Base-by-base conservation (phyloP, 1,140 invertebrate genomes). In the Tetragnatha versicolor region DNA sequence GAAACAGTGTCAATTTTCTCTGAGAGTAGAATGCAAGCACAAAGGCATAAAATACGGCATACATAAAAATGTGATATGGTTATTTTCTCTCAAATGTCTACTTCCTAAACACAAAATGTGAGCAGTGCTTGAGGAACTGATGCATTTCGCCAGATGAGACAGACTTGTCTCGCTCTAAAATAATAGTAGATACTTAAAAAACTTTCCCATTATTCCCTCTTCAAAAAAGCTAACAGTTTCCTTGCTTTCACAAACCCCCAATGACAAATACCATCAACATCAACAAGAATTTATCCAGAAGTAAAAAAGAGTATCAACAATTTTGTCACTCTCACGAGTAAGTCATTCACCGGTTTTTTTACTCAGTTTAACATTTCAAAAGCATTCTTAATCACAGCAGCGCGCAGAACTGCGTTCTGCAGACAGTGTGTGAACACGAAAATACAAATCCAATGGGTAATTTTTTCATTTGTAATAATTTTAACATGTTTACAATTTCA, bases 101-200 rank as follows among this genome's bases (percentile, higher is more conserved):
- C 33, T 51, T 35, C 20, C 42, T 53, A 65, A 76, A 76, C 73
- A 76, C 45, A 76, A 65, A 47, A 58, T 22, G 55, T 65, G 73
- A 76, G 73, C 73, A 76, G 61, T 76, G 73, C 35, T 47, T 49
- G 60, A 76, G 73, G 73, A 76, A 76, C 73, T 76, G 42, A 76
- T 76, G 29, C 14, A 22, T 53, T 53, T 65, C 20, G 25, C 45
- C 39, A 35, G 31, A 51, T 14, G 35, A n/a, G 12, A 39, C 31
- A 53, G 31, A 31, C 33, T 55, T 53, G 22, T 60, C 17, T 60
- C 70, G 33, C 25, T 47, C 22, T 33, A 42, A 42, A 45, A 60
- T 17, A 73, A 69, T 3, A 51, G 20, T 14, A 51, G 27, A 51
- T 12, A 65, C 12, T 12, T 22, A 39, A 63, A 65, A 47, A 45